Evolutionary conservation across 2,797 vertebrate species (phyloP).

Genomic region (Sphenodon punctatus): DNA sequence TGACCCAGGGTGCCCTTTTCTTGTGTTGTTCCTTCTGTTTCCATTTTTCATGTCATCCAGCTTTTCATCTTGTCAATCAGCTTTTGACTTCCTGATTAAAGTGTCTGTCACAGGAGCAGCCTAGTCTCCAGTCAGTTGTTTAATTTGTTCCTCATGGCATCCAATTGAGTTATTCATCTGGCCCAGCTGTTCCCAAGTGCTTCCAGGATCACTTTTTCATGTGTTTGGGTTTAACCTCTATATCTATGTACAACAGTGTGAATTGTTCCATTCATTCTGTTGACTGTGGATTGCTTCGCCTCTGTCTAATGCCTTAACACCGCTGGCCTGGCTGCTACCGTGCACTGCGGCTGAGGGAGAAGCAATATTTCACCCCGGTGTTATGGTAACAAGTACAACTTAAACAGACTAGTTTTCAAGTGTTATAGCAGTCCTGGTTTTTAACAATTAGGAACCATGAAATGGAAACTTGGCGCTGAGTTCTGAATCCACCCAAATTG

Average conservation of each 20-base stretch:
- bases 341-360: conserved; percentile 43
- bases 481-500: conserved; percentile 69
- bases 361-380: conserved; percentile 59
- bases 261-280: conserved; percentile 79
- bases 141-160: conserved; percentile 87
- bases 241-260: conserved; percentile 75
- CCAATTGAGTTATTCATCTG: conserved; percentile 85
- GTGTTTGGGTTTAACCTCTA: conserved; percentile 85
- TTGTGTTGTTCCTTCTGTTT: conserved; percentile 85
- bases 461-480: conserved; percentile 68
- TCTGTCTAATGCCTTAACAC: conserved; percentile 65
- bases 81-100: conserved; percentile 87
- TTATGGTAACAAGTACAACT: conserved; percentile 69
- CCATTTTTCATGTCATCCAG: conserved; percentile 87
- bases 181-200: conserved; percentile 84
- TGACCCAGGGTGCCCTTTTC: conserved; percentile 83
- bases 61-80: conserved; percentile 89
- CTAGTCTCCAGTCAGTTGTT: conserved; percentile 81
- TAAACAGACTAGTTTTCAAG: conserved; percentile 65
- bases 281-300: conserved; percentile 67
- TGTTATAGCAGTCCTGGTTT: conserved; percentile 52
- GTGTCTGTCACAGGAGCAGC: conserved; percentile 84
- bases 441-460: conserved; percentile 69
- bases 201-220: conserved; percentile 80
- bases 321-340: conserved; percentile 61